Percentiles rank a stretch among this genome's conserved stretches.
Conservation (phyloP, 2,888 invertebrate genomes). For the Aporophyla lueneburgensis region DNA sequence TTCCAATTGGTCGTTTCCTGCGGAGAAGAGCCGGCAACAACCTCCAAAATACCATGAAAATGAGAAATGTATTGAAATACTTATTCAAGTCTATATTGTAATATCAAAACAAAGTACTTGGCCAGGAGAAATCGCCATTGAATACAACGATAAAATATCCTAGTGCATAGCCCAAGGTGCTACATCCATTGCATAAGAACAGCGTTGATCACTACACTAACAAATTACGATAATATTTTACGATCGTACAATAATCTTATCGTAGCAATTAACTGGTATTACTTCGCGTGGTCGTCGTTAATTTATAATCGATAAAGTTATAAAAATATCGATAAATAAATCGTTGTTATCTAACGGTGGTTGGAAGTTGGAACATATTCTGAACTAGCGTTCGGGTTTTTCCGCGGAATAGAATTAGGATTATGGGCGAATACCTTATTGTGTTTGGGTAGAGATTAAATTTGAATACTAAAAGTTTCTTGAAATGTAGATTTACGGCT, state of each 20-base stretch:
- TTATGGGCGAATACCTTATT: neutral
- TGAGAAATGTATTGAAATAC: conserved; percentile 18
- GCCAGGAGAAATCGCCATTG: conserved; percentile 34
- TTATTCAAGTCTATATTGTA: conserved; percentile 9
- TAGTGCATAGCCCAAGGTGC: conserved; percentile 42
- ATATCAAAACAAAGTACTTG: conserved; percentile 33
- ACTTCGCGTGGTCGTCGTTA: conserved; percentile 59
- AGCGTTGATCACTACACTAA: conserved; percentile 55
- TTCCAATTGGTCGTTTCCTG: neutral
- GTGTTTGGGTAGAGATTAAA: conserved; percentile 1
- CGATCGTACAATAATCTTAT: conserved; percentile 73
- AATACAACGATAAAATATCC: conserved; percentile 38
- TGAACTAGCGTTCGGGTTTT: conserved; percentile 17
- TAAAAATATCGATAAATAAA: conserved; percentile 66
- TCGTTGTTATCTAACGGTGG: conserved; percentile 59
- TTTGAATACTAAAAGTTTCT: conserved; percentile 13
- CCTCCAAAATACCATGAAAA: neutral
- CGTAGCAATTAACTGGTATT: conserved; percentile 74
- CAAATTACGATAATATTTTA: conserved; percentile 70
- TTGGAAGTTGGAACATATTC: conserved; percentile 12
- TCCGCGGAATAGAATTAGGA: conserved; percentile 18
- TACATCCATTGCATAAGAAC: conserved; percentile 45
- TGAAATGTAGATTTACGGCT: conserved; percentile 6
- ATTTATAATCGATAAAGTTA: conserved; percentile 62
- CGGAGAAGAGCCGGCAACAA: neutral